Conservation (phyloP, 1,140 invertebrate species). For the Periplaneta americana region DNA sequence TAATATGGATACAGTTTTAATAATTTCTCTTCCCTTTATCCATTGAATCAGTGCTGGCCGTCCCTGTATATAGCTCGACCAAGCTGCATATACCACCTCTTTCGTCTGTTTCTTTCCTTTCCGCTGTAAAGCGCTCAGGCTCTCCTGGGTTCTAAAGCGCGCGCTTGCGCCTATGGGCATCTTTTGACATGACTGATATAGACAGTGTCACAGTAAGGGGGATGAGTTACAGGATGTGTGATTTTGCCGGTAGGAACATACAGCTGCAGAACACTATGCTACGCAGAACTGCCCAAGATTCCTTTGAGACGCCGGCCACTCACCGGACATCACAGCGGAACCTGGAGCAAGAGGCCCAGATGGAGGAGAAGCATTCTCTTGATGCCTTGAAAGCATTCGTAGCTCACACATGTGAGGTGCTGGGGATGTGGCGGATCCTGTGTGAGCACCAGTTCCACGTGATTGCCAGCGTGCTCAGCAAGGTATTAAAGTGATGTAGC, state of each 20-base stretch:
- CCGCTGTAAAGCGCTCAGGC: no score
- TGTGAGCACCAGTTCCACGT: slow-evolving; percentile 89
- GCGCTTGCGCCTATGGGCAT: no score
- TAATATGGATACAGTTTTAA: no score
- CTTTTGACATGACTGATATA: no score
- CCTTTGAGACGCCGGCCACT: background rate
- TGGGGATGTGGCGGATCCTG: slow-evolving; percentile 90
- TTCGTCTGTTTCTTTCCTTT: no score
- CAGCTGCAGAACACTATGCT: background rate
- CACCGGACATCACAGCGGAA: slow-evolving; percentile 3
- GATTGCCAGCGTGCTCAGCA: slow-evolving; percentile 54
- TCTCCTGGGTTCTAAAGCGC: no score
- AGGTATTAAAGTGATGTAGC: no score
- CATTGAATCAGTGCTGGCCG: no score
- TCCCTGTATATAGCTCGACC: no score
- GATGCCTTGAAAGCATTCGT: slow-evolving; percentile 72
- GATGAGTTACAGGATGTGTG: background rate
- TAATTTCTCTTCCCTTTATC: no score
- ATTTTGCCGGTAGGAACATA: background rate
- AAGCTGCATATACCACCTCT: no score
- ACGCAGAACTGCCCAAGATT: background rate
- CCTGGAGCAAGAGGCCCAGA: slow-evolving; percentile 33
- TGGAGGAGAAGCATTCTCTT: slow-evolving; percentile 57
- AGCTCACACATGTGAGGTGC: slow-evolving; percentile 77
- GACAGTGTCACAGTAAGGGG: background rate